Conservation (phyloP, 2,888 invertebrate species). For the Cylindroiulus punctatus region DNA sequence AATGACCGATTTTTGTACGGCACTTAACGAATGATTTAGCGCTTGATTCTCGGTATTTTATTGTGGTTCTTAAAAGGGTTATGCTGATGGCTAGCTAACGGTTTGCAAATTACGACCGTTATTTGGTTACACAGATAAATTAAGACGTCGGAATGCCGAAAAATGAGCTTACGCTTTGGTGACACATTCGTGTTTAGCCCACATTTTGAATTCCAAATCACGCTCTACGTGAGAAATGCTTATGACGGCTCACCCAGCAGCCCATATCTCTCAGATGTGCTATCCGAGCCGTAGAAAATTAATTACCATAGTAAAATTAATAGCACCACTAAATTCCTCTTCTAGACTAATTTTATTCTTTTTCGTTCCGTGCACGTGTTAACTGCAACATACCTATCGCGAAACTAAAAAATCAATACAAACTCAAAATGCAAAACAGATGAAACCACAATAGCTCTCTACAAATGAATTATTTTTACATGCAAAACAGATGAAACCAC, state of each 20-base stretch:
- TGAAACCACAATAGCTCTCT: neutral
- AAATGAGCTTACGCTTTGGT: neutral
- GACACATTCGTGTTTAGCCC: neutral
- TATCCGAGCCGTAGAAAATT: constrained; percentile 14
- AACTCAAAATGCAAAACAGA: neutral
- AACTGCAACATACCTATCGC: neutral
- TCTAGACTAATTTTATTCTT: neutral
- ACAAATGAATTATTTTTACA: neutral
- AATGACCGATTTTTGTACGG: neutral
- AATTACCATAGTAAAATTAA: neutral
- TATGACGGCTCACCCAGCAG: neutral
- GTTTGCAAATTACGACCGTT: constrained; percentile 30
- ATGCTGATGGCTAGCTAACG: neutral
- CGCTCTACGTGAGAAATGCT: neutral
- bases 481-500: neutral
- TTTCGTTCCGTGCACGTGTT: neutral
- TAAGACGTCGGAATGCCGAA: neutral
- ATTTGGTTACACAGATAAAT: neutral
- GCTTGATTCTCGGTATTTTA: neutral
- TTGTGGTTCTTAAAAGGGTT: constrained; percentile 30
- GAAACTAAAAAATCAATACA: neutral
- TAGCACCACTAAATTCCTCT: neutral
- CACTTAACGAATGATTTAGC: constrained; percentile 38
- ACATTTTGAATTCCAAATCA: neutral
- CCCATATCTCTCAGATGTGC: neutral